Percentiles rank a stretch among this genome's conserved stretches.
Conservation (phyloP, 2,888 invertebrate genomes). For the Oligia fasciuncula region DNA sequence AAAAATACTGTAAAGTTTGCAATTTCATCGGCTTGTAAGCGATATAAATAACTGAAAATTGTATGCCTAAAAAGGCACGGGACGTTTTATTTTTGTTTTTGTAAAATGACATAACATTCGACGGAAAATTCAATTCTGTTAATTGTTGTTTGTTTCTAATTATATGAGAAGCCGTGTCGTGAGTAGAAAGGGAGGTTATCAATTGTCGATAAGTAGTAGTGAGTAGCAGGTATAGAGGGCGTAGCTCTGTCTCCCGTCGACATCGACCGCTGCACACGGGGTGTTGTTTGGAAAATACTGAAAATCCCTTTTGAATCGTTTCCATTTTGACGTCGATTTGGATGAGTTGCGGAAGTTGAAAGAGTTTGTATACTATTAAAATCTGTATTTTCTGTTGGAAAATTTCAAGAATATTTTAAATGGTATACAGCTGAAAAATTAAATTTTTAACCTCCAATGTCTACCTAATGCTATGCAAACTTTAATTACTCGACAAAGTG, state of each 20-base stretch:
- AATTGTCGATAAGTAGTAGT: slow-evolving; percentile 77
- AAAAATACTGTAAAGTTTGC: background rate
- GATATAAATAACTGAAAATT: background rate
- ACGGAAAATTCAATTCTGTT: background rate
- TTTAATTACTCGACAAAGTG: background rate
- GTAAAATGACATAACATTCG: too few species aligned
- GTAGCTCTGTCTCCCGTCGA: slow-evolving; percentile 81
- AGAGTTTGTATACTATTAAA: accelerated
- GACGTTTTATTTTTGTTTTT: too few species aligned
- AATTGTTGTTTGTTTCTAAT: slow-evolving; percentile 48
- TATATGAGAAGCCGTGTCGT: slow-evolving; percentile 67
- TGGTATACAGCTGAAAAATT: accelerated
- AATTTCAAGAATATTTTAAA: too few species aligned
- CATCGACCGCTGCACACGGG: slow-evolving; percentile 73
- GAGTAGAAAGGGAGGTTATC: slow-evolving; percentile 59
- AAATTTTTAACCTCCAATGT: accelerated
- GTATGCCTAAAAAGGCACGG: too few species aligned
- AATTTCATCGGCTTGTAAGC: background rate
- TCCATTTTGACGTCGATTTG: background rate
- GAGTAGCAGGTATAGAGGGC: slow-evolving; percentile 75
- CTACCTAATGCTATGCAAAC: too few species aligned
- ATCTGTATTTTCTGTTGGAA: background rate
- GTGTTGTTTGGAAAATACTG: slow-evolving; percentile 62
- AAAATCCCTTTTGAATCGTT: slow-evolving; percentile 20
- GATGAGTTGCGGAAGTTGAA: accelerated